Evolutionary conservation across 1,140 invertebrate species (phyloP), one percentile per base, ranked within the genome.

Genomic region (Zelostemma sp.): DNA sequence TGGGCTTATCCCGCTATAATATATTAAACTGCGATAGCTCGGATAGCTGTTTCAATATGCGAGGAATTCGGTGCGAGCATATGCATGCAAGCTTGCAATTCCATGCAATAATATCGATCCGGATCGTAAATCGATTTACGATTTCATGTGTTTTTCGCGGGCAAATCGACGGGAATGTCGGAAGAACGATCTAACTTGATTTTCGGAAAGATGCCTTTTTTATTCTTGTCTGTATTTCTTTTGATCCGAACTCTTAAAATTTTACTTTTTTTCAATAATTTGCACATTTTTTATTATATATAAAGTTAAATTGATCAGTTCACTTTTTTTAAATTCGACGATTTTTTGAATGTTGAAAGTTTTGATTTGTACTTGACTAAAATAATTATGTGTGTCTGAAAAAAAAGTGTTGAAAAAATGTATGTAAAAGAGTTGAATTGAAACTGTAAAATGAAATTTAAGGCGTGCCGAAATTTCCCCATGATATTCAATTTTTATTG

Each of bases 31-130:
- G 54, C 54, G 50, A 62, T 40, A 53, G 35, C 41, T 57, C n/a
- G n/a, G n/a, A n/a, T n/a, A n/a, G n/a, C n/a, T n/a, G 50, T 62
- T 68, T 68, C 54, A 62, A 68, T 68, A 68, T 68, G 54, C 33
- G 38, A 68, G 66, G 59, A 68, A 68, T 68, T 63, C 12, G 53
- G 48, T 48, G 56, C 46, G 47, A 40, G 58, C 2, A 11, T 48
- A 62, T 68, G 54, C 59, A 62, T 61, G 64, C 64, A 41, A 67
- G 64, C 53, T 61, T 67, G 46, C 57, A 61, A 31, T 41, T 59
- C 60, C 49, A 61, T 67, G 57, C 57, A 67, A 67, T 67, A 67
- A 67, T 48, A 67, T 67, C 46, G 57, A 67, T 61, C 57, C 53
- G 47, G 57, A 67, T 67, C 64, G 53, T 61, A 67, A 67, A 61